These are phyloP conservation scores for Coronaproctus castanopsis DNA, from an alignment of 2,888 invertebrate genomes.

Conservation along the genomic window DNA sequence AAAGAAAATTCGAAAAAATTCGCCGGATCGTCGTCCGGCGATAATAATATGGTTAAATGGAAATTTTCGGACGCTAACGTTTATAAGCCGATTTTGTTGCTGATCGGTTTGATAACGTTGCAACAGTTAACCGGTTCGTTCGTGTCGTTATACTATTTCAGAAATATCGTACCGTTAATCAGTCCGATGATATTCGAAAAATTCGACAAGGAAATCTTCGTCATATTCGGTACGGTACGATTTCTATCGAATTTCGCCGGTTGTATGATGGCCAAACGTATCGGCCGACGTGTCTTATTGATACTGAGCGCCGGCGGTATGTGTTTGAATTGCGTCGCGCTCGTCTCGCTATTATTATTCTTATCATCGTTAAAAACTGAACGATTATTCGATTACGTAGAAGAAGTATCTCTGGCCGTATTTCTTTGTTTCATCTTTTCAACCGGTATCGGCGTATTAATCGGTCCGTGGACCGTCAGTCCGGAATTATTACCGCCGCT, in stretches of 20 bases:
- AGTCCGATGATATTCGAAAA: neutral
- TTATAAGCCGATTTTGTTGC: neutral
- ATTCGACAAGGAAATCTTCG: neutral
- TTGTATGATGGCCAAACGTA: neutral
- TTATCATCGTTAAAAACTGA: neutral
- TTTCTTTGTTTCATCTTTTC: neutral
- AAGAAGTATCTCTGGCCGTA: neutral
- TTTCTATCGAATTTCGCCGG: neutral
- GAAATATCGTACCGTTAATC: neutral
- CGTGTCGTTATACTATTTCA: neutral
- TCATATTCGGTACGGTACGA: neutral
- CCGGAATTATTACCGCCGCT: neutral
- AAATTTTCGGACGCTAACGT: neutral
- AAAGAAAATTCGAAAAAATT: no score
- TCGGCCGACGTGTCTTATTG: neutral
- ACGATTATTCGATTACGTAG: neutral
- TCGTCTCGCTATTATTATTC: neutral
- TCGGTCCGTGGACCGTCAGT: neutral
- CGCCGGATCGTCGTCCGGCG: no score
- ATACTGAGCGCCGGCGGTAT: neutral
- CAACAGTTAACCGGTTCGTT: neutral
- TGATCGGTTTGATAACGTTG: neutral
- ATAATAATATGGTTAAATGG: neutral
- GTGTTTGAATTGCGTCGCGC: neutral
- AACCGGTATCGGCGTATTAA: neutral